These are phyloP conservation scores for Okapia johnstoni DNA, from an alignment of 2,113 vertebrate species.

Conservation along the genomic window DNA sequence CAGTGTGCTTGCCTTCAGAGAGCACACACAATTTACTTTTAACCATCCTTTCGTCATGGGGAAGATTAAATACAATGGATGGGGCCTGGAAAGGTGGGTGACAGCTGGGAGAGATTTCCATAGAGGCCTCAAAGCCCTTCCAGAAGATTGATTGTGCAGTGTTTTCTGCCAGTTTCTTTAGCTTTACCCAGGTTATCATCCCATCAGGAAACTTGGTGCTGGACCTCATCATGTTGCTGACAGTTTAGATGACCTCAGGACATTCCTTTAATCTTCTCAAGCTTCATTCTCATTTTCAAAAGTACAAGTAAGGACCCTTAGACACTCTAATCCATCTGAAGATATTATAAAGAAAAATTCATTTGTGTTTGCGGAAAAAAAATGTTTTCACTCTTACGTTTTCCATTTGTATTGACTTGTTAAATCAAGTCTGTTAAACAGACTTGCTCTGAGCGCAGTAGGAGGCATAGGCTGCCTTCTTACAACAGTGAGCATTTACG, in stretches of 20 bases:
- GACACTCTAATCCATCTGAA: background rate
- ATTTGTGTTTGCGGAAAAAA: background rate
- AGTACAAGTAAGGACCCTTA: background rate
- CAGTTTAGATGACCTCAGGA: background rate
- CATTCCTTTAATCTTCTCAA: background rate
- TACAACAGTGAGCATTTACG: background rate
- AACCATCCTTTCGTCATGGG: background rate
- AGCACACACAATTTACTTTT: background rate
- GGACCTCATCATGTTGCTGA: background rate
- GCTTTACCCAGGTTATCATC: background rate
- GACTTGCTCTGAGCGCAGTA: background rate
- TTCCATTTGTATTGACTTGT: background rate
- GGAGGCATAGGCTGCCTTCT: background rate
- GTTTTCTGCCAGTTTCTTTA: background rate
- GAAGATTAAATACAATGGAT: background rate
- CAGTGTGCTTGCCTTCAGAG: background rate
- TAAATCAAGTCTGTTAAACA: background rate
- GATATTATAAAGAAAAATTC: background rate
- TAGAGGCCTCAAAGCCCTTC: background rate
- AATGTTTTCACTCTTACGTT: background rate
- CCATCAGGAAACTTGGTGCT: background rate
- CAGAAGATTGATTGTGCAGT: slow-evolving; percentile 21
- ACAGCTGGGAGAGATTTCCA: slow-evolving; percentile 46
- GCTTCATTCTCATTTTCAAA: background rate
- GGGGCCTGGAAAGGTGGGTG: background rate